phyloP scores from a whole-genome alignment of 2,888 invertebrate species.

The Ischnus inquisitorius region DNA sequence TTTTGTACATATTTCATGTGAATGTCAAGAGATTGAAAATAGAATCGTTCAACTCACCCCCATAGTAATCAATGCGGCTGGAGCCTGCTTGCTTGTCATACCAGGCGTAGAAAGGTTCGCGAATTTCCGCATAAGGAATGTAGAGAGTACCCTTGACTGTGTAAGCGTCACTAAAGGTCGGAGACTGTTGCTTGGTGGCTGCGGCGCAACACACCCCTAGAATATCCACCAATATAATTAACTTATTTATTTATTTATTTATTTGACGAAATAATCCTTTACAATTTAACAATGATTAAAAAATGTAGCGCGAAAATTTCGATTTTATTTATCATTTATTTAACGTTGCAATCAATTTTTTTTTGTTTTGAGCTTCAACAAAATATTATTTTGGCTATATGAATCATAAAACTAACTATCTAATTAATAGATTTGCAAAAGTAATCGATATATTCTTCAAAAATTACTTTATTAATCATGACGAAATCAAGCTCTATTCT shows the following conservation, averaged over 20 bases:
- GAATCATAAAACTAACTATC: no score
- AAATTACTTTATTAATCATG: no score
- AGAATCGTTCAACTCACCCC: conserved; percentile 86
- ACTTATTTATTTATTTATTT: neutral
- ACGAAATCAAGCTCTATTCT: no score
- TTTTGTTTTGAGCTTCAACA: no score
- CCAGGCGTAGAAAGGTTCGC: conserved; percentile 96
- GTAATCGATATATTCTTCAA: neutral
- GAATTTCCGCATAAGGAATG: conserved; percentile 97
- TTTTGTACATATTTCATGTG: neutral
- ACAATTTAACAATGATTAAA: no score
- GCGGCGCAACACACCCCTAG: conserved; percentile 65
- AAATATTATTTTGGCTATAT: no score
- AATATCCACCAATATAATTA: conserved; percentile 24
- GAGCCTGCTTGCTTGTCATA: conserved; percentile 91
- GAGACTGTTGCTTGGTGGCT: conserved; percentile 81
- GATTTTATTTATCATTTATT: no score
- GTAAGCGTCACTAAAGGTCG: conserved; percentile 91
- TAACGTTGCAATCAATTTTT: no score
- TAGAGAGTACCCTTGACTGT: conserved; percentile 92
- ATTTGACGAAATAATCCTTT: neutral
- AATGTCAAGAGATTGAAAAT: neutral
- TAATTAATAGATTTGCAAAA: no score
- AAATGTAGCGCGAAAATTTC: no score
- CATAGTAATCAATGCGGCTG: conserved; percentile 98